phyloP scores from a whole-genome alignment of 2,113 vertebrate species.

The Rhabdomys dilectus region DNA sequence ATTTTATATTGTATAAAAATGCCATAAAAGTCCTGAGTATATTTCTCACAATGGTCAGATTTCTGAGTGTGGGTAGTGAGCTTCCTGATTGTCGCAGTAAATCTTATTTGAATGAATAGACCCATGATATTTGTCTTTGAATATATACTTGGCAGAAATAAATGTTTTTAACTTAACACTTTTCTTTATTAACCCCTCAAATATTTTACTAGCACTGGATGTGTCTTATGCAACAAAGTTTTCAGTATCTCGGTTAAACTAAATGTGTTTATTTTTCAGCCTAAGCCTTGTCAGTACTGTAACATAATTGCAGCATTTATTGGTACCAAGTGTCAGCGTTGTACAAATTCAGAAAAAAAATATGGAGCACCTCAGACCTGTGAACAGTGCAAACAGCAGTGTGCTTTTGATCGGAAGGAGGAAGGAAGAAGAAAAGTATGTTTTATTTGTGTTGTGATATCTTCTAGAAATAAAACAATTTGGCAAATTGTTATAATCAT shows the following conservation, averaged over 20 bases:
- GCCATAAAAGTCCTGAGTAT: neutral
- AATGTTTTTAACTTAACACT: neutral
- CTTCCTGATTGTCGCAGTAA: neutral
- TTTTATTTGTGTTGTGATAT: constrained; percentile 42
- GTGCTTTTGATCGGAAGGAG: constrained; percentile 98
- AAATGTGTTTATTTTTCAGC: constrained; percentile 86
- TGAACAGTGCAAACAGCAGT: constrained; percentile 99
- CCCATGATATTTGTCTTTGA: neutral
- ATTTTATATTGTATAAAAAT: neutral
- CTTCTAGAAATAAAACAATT: constrained; percentile 38
- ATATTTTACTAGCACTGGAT: neutral
- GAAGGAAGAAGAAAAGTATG: constrained; percentile 97
- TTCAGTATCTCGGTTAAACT: constrained; percentile 32
- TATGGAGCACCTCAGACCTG: constrained; percentile 97
- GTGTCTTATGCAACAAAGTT: constrained; percentile 16
- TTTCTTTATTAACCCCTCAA: constrained; percentile 23
- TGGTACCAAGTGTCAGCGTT: constrained; percentile 98
- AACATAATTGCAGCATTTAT: constrained; percentile 99
- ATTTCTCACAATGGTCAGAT: neutral
- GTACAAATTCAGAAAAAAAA: constrained; percentile 99
- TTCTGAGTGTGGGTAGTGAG: neutral
- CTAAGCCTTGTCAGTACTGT: constrained; percentile 99
- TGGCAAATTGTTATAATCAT: neutral
- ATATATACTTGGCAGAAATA: neutral
- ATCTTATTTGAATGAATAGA: neutral